Conservation (phyloP, 2,113 vertebrate genomes). For the Rhagologus leucostigma region DNA sequence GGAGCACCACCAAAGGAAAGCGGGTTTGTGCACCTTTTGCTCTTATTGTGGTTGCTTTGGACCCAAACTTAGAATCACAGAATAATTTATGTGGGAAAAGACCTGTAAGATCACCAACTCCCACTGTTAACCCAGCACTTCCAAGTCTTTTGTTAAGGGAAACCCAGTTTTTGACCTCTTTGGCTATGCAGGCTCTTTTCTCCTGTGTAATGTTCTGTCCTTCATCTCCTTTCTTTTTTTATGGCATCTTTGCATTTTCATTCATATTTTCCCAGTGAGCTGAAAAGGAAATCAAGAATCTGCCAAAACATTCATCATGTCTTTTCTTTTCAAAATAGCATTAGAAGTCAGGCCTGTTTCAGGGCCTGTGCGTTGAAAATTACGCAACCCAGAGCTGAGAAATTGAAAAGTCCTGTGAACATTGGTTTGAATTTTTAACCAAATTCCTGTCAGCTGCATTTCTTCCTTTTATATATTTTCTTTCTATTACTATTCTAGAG, state of each 20-base stretch:
- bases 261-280: neutral
- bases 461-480: conserved; percentile 34
- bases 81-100: neutral
- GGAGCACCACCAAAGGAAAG: neutral
- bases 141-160: neutral
- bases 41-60: neutral
- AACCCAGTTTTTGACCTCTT: neutral
- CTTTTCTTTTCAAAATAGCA: conserved; percentile 45
- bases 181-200: neutral
- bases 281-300: conserved; percentile 39
- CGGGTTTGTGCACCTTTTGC: neutral
- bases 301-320: conserved; percentile 44
- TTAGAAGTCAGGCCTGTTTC: conserved; percentile 33
- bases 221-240: neutral
- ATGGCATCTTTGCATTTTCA: conserved; percentile 7
- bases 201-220: neutral
- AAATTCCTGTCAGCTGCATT: conserved; percentile 52
- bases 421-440: conserved; percentile 54
- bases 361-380: neutral
- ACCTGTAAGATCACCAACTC: neutral
- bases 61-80: neutral
- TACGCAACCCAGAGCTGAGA: neutral
- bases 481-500: conserved; percentile 35
- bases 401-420: conserved; percentile 41
- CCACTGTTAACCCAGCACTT: neutral